A percentile compares a stretch with the other conserved stretches of the same genome.
phyloP scores from a whole-genome alignment of 1,140 invertebrate species.

The Copidosoma floridanum region DNA sequence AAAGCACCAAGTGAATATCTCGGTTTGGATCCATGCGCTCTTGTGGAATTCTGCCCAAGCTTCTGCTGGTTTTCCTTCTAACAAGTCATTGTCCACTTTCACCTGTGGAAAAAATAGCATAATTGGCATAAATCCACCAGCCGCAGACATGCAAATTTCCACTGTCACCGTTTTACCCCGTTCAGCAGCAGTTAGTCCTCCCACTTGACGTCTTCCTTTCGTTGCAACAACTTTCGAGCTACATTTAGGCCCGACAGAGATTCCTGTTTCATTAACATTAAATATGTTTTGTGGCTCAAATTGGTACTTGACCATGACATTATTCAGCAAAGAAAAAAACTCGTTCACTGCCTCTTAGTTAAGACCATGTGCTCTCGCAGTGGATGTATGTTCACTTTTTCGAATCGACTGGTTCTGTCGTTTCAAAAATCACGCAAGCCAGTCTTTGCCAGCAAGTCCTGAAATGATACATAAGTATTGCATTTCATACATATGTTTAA shows the following conservation, averaged over 20 bases:
- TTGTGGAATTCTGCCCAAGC: conserved; percentile 34
- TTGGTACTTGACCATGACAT: conserved; percentile 7
- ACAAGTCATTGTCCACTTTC: conserved; percentile 28
- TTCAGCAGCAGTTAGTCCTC: conserved; percentile 36
- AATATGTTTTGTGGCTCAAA: conserved; percentile 32
- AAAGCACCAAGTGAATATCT: conserved; percentile 44
- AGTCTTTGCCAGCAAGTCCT: conserved; percentile 26
- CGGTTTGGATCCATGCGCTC: conserved; percentile 40
- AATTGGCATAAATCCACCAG: conserved; percentile 38
- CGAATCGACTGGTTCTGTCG: conserved; percentile 30
- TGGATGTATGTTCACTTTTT: conserved; percentile 33
- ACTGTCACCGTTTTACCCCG: conserved; percentile 37
- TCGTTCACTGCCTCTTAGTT: conserved; percentile 31
- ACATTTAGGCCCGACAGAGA: conserved; percentile 30
- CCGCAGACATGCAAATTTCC: conserved; percentile 41
- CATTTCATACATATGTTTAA: too few relatives aligned
- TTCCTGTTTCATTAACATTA: conserved; percentile 35
- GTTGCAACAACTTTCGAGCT: conserved; percentile 21
- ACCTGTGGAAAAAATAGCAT: conserved; percentile 42
- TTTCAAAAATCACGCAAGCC: conserved; percentile 25
- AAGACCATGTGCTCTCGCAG: conserved; percentile 31
- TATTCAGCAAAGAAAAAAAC: conserved; percentile 27
- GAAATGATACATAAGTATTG: too few relatives aligned
- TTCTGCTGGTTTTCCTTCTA: conserved; percentile 34
- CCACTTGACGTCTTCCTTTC: conserved; percentile 27